Evolutionary conservation across 2,888 invertebrate species (phyloP).

Genomic region (Chymomyza fuscimana): DNA sequence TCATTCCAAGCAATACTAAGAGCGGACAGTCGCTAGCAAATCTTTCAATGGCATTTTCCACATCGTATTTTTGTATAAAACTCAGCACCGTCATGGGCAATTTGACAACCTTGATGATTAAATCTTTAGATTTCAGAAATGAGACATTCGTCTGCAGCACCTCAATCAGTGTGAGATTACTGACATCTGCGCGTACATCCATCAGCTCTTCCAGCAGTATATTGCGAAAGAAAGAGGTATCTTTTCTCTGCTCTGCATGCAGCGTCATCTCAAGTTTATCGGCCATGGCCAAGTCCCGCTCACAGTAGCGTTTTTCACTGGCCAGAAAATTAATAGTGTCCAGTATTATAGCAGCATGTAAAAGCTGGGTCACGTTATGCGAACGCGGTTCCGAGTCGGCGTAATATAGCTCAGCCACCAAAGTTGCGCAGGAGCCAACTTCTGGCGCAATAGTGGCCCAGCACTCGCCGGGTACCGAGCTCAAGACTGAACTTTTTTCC

Average conservation of each 20-base stretch:
- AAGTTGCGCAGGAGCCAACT: constrained; percentile 90
- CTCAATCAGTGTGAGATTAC: constrained; percentile 83
- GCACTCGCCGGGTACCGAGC: constrained; percentile 71
- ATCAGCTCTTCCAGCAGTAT: constrained; percentile 81
- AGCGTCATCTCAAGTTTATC: constrained; percentile 82
- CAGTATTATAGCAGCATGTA: constrained; percentile 83
- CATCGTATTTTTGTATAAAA: constrained; percentile 69
- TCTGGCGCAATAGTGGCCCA: constrained; percentile 51
- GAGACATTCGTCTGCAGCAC: constrained; percentile 88
- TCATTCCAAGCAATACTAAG: constrained; percentile 84
- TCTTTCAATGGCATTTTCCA: constrained; percentile 80
- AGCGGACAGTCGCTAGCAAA: constrained; percentile 80
- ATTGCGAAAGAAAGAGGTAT: constrained; percentile 65
- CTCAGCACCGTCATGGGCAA: constrained; percentile 67
- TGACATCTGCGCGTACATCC: constrained; percentile 84
- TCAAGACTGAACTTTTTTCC: constrained; percentile 77
- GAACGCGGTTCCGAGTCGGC: constrained; percentile 74
- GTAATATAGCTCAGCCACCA: constrained; percentile 82
- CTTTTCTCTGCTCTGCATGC: constrained; percentile 13
- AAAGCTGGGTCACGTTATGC: constrained; percentile 19
- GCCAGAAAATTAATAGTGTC: constrained; percentile 89
- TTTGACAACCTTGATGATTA: constrained; percentile 81
- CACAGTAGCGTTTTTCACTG: constrained; percentile 84
- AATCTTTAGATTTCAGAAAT: constrained; percentile 81
- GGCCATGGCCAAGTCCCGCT: constrained; percentile 83